Evolutionary conservation across 2,888 invertebrate genomes (phyloP).

Genomic region (Cryptops parisi): DNA sequence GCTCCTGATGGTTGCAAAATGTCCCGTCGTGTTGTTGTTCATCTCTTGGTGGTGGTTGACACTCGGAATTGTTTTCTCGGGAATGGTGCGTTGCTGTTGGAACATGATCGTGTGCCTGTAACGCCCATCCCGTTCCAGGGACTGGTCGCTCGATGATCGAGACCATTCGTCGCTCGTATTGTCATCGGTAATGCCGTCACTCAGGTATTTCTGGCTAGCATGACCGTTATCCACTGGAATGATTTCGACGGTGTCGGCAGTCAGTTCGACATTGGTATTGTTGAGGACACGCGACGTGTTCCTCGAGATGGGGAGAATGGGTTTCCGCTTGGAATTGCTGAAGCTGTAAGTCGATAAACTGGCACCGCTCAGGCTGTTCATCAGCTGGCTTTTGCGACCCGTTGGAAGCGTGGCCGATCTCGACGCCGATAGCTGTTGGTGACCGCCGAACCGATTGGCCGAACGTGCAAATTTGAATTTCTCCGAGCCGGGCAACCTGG

Average conservation of each 20-base stretch:
- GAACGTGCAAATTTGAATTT: slow-evolving; percentile 5
- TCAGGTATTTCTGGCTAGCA: background rate
- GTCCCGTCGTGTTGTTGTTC: background rate
- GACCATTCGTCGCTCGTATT: slow-evolving; percentile 7
- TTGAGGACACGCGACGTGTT: slow-evolving; percentile 11
- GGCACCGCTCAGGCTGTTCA: background rate
- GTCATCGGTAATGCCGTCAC: background rate
- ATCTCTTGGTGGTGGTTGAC: background rate
- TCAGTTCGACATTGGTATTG: slow-evolving; percentile 10
- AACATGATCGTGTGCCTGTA: background rate
- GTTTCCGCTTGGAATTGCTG: slow-evolving; percentile 9
- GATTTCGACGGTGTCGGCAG: slow-evolving; percentile 7
- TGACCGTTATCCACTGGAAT: slow-evolving; percentile 3
- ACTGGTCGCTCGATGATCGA: slow-evolving; percentile 10
- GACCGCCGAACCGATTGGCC: background rate
- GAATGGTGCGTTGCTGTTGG: background rate
- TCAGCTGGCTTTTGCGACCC: no score
- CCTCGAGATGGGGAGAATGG: slow-evolving; percentile 8
- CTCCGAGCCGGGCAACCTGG: slow-evolving; percentile 7
- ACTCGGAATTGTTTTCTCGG: no score
- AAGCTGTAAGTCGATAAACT: background rate
- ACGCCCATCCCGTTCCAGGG: slow-evolving; percentile 4
- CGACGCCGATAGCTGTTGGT: no score
- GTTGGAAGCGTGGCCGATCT: background rate
- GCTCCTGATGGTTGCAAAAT: slow-evolving; percentile 1